Evolutionary conservation across 2,113 vertebrate genomes (phyloP), one percentile per base, ranked within the genome.

Genomic region (Ia io): DNA sequence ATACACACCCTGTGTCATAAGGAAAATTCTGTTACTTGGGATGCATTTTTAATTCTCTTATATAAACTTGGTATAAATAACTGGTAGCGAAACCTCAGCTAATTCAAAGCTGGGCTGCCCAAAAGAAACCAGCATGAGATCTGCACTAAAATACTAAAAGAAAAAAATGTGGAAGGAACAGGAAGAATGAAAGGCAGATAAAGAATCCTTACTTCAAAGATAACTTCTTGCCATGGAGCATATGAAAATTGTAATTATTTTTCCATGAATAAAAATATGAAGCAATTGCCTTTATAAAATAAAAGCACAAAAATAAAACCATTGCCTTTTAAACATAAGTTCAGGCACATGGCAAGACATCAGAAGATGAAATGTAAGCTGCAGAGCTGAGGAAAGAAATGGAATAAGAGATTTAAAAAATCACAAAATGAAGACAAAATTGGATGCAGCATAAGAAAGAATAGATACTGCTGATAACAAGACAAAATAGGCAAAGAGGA

Each of bases 271-370:
- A 71, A 87, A 92, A 67, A 92, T 51, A 63, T 40, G 28, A 93
- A 88, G 7, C 32, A 71, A 56, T 94, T 78, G 32, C 20, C 14
- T 96, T 95, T 93, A 74, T 88, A 80, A 88, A 95, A 37, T 30
- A 84, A 90, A 9, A 84, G 17, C 63, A n/a, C 13, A 59, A 42
- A 95, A 95, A 49, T 40, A 84, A 92, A 69, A 53, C 61, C 47
- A 35, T 23, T 90, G 25, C 18, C 6, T 77, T 94, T 71, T 51
- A 71, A 74, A 94, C 92, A 22, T 80, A 56, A 86, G 42, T 84
- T 56, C 40, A 70, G 32, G 49, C 28, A 93, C 6, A 37, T 59
- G 40, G 44, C 20, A 84, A 47, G 40, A 42, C 49, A 73, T 73
- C n/a, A 82, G 88, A 61, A 91, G 59, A 71, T 71, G 76, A 95